phyloP scores from a whole-genome alignment of 2,797 vertebrate genomes.

The Anisognathus igniventris region DNA sequence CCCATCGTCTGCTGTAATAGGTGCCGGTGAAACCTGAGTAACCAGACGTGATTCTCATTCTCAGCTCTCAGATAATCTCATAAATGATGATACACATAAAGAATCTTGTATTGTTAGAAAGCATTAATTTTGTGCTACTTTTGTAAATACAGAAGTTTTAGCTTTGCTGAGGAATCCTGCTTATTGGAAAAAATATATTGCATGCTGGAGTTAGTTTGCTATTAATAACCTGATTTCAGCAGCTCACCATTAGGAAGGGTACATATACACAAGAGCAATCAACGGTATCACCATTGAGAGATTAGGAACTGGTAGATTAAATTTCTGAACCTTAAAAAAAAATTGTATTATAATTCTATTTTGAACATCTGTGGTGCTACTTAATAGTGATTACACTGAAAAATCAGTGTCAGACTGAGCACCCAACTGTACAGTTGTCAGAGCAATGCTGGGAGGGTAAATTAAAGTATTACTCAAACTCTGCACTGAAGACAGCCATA shows the following conservation, averaged over 20 bases:
- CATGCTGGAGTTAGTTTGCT: not conserved
- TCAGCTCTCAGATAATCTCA: not conserved
- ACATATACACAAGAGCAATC: not conserved
- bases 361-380: not conserved
- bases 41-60: not conserved
- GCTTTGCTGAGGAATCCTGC: not conserved
- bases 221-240: not conserved
- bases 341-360: not conserved
- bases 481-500: not conserved
- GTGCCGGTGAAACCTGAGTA: not conserved
- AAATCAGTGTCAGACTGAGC: constrained; percentile 2
- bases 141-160: not conserved
- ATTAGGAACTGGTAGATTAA: not conserved
- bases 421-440: not conserved
- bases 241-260: not conserved
- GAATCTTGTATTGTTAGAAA: not conserved
- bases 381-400: constrained; percentile 10
- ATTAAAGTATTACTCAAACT: not conserved
- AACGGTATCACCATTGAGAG: not conserved
- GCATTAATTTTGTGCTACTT: not conserved
- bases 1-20: not conserved
- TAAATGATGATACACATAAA: not conserved
- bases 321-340: not conserved
- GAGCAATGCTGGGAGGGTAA: not conserved
- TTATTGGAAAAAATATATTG: not conserved